Conservation (phyloP, 1,140 invertebrate genomes). For the Drosophila parvula region DNA sequence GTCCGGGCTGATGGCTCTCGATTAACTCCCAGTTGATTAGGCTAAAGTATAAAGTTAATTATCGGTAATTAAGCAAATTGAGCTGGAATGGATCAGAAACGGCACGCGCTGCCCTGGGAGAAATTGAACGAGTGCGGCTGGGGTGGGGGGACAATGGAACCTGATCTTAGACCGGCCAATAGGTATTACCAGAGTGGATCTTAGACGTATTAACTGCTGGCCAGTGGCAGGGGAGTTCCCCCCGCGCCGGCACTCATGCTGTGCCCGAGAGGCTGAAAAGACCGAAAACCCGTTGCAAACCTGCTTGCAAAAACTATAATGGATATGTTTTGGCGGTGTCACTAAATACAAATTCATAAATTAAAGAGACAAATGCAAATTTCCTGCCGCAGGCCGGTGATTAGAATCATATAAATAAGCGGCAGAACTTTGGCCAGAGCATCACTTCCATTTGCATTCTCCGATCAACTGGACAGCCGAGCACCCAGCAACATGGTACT, state of each 20-base stretch:
- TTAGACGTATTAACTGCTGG: slow-evolving; percentile 31
- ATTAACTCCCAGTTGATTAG: slow-evolving; percentile 28
- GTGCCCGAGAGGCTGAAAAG: slow-evolving; percentile 14
- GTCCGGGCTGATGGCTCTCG: slow-evolving; percentile 20
- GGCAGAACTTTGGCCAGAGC: slow-evolving; percentile 46
- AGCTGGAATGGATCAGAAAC: slow-evolving; percentile 24
- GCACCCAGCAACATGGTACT: slow-evolving; percentile 75
- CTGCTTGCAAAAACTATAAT: slow-evolving; percentile 79
- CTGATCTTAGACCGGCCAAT: slow-evolving; percentile 43
- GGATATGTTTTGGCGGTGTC: slow-evolving; percentile 70
- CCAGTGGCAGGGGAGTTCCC: slow-evolving; percentile 4
- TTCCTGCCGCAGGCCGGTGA: slow-evolving; percentile 49
- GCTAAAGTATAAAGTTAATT: slow-evolving; percentile 51
- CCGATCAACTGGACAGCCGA: slow-evolving; percentile 68
- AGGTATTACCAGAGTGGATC: slow-evolving; percentile 30
- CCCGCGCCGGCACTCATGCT: neutral
- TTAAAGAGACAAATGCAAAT: slow-evolving; percentile 76
- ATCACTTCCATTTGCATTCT: slow-evolving; percentile 81
- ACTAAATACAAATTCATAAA: slow-evolving; percentile 76
- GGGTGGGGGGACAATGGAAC: slow-evolving; percentile 46
- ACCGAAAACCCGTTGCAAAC: slow-evolving; percentile 69
- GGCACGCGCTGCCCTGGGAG: slow-evolving; percentile 54
- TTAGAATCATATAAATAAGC: slow-evolving; percentile 82
- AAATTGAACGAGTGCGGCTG: slow-evolving; percentile 37
- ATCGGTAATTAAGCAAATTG: slow-evolving; percentile 51